phyloP scores from a whole-genome alignment of 1,140 invertebrate species.

The Augochlora pura region DNA sequence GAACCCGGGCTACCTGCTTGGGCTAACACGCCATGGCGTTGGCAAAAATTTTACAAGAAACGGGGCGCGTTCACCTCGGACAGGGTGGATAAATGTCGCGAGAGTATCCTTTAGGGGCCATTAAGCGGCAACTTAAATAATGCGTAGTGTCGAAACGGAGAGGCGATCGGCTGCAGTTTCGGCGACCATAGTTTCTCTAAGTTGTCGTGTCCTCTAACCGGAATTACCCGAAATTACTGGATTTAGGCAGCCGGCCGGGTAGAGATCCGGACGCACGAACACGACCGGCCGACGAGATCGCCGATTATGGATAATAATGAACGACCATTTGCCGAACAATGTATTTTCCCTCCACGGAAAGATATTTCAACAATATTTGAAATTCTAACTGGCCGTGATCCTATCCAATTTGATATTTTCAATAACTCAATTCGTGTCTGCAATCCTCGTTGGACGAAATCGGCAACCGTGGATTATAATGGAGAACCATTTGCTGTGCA shows the following conservation, averaged over 20 bases:
- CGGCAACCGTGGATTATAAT: no score
- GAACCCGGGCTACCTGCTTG: conserved; percentile 1
- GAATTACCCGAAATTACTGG: conserved; percentile 20
- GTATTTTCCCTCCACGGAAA: not conserved
- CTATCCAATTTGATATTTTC: no score
- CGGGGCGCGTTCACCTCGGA: not conserved
- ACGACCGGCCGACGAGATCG: not conserved
- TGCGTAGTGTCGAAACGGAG: not conserved
- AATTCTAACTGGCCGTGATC: no score
- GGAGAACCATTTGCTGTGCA: no score
- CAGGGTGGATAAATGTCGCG: not conserved
- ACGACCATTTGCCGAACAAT: not conserved
- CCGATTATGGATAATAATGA: not conserved
- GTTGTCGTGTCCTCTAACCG: not conserved
- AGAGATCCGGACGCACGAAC: not conserved
- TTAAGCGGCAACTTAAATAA: conserved; percentile 2
- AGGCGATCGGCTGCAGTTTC: not conserved
- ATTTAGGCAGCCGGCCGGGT: not conserved
- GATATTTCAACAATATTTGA: not conserved
- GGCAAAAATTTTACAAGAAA: conserved; percentile 18
- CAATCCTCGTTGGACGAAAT: no score
- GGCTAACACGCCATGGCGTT: conserved; percentile 3
- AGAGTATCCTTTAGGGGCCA: not conserved
- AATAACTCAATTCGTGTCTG: no score
- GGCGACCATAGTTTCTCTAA: not conserved